These are phyloP conservation scores for Brachypteracias leptosomus DNA, from an alignment of 2,113 vertebrate species.

Conservation along the genomic window DNA sequence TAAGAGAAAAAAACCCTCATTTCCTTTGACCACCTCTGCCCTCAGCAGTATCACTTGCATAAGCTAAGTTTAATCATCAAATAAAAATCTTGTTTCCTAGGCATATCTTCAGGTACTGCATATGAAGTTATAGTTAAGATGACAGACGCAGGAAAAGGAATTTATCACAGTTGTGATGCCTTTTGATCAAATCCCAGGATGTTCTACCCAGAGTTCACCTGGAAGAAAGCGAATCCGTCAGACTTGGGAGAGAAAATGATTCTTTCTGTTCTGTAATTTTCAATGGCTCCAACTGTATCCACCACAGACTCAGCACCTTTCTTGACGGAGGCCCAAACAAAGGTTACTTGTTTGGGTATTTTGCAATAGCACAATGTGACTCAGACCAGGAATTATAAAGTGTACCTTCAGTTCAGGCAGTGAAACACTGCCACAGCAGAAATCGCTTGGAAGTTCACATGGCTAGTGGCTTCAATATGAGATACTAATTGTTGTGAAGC, in stretches of 20 bases:
- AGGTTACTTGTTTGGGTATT: slow-evolving; percentile 21
- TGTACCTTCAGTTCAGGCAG: neutral
- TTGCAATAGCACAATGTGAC: slow-evolving; percentile 11
- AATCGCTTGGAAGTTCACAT: neutral
- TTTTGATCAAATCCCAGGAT: neutral
- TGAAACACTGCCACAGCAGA: neutral
- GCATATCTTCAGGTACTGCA: neutral
- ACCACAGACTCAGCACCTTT: neutral
- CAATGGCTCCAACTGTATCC: neutral
- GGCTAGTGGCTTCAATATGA: neutral
- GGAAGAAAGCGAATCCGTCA: neutral
- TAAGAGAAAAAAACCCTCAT: neutral
- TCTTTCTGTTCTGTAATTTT: neutral
- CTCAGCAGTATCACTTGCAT: neutral
- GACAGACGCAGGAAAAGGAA: neutral
- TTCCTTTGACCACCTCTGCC: neutral
- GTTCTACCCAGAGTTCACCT: neutral
- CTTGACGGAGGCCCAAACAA: neutral
- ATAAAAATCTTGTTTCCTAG: neutral
- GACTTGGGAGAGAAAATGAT: neutral
- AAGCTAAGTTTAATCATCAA: neutral
- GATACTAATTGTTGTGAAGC: neutral
- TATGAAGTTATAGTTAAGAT: neutral
- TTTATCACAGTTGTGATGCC: neutral
- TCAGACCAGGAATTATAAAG: neutral